Base-by-base conservation (phyloP, 2,797 vertebrate species). In the Chanos chanos region DNA sequence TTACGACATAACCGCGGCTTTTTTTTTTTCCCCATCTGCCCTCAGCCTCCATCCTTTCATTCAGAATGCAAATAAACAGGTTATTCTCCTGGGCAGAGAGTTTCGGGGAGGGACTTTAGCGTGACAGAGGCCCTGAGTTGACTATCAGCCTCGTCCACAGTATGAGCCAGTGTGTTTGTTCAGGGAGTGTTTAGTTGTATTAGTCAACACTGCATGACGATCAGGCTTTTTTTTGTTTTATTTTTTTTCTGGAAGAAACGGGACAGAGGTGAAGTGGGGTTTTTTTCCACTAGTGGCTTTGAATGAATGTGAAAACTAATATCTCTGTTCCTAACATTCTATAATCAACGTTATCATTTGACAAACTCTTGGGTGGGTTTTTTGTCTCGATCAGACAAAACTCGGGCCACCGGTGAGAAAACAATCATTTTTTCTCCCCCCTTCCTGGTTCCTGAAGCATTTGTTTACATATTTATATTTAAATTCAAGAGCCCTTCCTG, bases 101-200 rank as follows among this genome's bases (percentile, higher is more conserved):
- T 63, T 63, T 63, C 50, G 12, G 50, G 50, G 54, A 45, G 22
- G 37, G 40, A 63, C 4, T 12, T 8, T 24, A 33, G 4, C 37
- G 22, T 28, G 2, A 13, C 44, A 48, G n/a, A 5, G 12, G 19
- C 27, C 22, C 36, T 22, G 19, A 10, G 19, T 40, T 19, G 45
- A 40, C 44, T 45, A 31, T 16, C 9, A 54, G 40, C 47, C 33
- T 40, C 61, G 36, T n/a, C 43, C 59, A 60, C 68, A 28, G 54
- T 55, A 61, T 19, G 50, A 7, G 19, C 31, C 13, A 31, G 22
- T 12, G 16, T 70, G 65, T 83, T 77, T 79, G 71, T 71, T 62
- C 61, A 65, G 47, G 63, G 76, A 66, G 62, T 73, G 68, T 16
- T 9, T 7, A 22, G 63, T 40, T 47, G 9, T 31, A 5, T 39